Conservation (phyloP, 2,888 invertebrate species). For the Eupelmus urozonus region DNA sequence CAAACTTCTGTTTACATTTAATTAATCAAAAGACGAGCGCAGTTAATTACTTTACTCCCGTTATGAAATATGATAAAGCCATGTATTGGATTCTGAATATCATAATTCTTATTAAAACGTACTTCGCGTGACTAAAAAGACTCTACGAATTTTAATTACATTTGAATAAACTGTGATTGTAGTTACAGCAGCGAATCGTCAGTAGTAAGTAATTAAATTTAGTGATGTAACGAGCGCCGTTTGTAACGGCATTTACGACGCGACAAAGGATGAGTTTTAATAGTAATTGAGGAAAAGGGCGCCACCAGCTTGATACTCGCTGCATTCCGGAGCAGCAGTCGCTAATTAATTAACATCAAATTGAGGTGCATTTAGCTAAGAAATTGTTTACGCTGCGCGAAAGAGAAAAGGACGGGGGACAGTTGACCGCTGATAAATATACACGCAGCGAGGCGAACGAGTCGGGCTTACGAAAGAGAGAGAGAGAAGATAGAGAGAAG, state of each 20-base stretch:
- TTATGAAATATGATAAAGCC: no score
- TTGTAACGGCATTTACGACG: no score
- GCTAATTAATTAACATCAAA: constrained; percentile 49
- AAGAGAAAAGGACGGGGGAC: background rate
- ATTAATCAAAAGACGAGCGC: no score
- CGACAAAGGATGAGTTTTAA: constrained; percentile 27
- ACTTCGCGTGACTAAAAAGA: no score
- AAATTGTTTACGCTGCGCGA: constrained; percentile 47
- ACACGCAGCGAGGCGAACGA: constrained; percentile 20
- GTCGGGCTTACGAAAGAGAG: constrained; percentile 22
- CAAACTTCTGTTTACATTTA: no score
- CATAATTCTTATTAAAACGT: no score
- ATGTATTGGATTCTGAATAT: no score
- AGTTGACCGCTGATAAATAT: constrained; percentile 50
- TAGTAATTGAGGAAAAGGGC: constrained; percentile 37
- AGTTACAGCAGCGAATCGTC: background rate
- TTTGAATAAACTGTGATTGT: no score
- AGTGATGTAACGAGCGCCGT: no score
- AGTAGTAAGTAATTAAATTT: no score
- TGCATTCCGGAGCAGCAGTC: constrained; percentile 31
- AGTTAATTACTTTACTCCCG: no score
- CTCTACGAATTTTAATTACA: no score
- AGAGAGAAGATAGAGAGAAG: constrained; percentile 13
- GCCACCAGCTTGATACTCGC: constrained; percentile 9
- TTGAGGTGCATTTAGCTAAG: constrained; percentile 42